These are phyloP conservation scores for Littorina saxatilis DNA, from an alignment of 1,140 invertebrate species.

Conservation along the genomic window DNA sequence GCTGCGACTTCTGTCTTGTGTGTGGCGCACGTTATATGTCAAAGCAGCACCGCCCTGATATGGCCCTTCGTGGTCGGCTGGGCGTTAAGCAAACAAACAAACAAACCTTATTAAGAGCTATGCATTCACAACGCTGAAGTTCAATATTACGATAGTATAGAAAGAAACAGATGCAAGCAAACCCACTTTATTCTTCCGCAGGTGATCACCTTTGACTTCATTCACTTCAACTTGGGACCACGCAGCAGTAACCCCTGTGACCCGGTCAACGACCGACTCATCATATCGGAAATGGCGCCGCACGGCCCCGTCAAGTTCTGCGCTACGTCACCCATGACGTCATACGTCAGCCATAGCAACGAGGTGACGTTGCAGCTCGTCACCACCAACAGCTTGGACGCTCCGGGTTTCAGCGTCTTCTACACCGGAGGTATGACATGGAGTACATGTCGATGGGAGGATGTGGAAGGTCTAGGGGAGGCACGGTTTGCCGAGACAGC, in stretches of 20 bases:
- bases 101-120: no score
- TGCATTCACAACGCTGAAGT: no score
- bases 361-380: conserved; percentile 51
- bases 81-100: no score
- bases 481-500: no score
- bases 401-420: conserved; percentile 59
- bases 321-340: conserved; percentile 47
- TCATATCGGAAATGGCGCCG: conserved; percentile 51
- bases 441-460: background rate
- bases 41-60: no score
- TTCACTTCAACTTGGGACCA: conserved; percentile 63
- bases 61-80: no score
- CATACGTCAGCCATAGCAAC: conserved; percentile 54
- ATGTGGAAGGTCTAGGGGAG: background rate
- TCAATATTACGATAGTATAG: no score
- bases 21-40: no score
- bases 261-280: conserved; percentile 51
- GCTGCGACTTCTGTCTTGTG: no score
- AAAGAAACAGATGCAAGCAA: no score
- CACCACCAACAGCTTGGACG: conserved; percentile 56
- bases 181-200: conserved; percentile 19
- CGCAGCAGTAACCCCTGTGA: conserved; percentile 51
- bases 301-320: conserved; percentile 49
- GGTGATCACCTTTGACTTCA: conserved; percentile 60
- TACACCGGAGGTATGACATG: conserved; percentile 51